Base-by-base conservation (phyloP, 1,140 invertebrate species). In the Rhynchophorus ferrugineus region DNA sequence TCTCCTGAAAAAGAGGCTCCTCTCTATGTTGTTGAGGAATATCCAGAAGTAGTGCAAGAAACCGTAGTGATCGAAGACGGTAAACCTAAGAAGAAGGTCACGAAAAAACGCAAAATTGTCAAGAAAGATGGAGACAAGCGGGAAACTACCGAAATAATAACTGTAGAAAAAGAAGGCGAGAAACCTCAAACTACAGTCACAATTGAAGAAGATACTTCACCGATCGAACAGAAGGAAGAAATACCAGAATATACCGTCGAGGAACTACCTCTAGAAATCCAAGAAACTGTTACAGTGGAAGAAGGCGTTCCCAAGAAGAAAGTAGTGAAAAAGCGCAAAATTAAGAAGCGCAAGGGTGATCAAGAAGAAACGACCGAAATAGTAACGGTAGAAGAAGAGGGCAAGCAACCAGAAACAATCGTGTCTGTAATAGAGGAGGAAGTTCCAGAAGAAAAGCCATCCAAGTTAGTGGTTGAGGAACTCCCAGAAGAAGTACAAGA, bases 91-190 rank as follows among this genome's bases (percentile, higher is more conserved):
- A 50, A 64, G 34, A 63, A 57, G 33, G 47, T 66, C 3, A 57
- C 57, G 13, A 60, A 60, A 16, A 67, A 64, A 49, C 44, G 56
- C 7, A 49, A 52, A 9, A 61, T 56, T 34, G 62, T 57, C 58
- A 63, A 61, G 59, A 52, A 48, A 17, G 60, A 48, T 21, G 68
- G 64, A n/a, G 45, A 59, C 18, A 63, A 61, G 44, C 13, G 34
- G 2, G 59, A 62, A 48, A 56, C 61, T 3, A 63, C 56, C 0
- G 56, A 69, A 60, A 64, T 70, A 47, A 59, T 64, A 0, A 67
- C 59, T 1, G 56, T 64, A 0, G 61, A 68, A 45, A 63, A 69
- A 55, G 55, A 62, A 38, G 61, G 61, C 18, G 63, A 71, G 47
- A 34, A 59, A 42, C 49, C 47, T n/a, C 5, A 49, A 41, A 60